Evolutionary conservation across 2,113 vertebrate species (phyloP), one percentile per base, ranked within the genome.

Genomic region (Callithrix jacchus): DNA sequence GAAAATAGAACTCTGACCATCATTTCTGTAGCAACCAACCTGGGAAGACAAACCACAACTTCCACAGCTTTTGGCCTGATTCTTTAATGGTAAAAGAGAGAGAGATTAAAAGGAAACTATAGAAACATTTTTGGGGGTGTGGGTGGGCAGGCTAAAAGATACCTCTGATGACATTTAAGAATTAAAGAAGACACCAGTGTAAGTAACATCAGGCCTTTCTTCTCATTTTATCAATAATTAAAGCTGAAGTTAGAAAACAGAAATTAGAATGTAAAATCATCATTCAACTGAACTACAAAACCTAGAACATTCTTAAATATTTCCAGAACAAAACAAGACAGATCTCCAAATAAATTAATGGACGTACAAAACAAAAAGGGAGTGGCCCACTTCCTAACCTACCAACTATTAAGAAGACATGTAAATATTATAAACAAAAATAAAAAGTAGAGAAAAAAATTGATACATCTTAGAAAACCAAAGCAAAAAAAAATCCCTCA

Each of bases 211-310:
- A 89, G 61, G 66, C 7, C 68, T 85, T 80, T 58, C 40, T 83
- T 95, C 54, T 89, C 40, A 71, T 21, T 84, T 76, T 79, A 37
- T 68, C n/a, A 61, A 7, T 61, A 18, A 83, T 83, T 87, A 70
- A 82, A 90, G 21, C 32, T 96, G 64, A 82, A 82, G 68, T 77
- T 17, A 87, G 68, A 93, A 81, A 90, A 81, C 3, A 90, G 66
- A 64, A 95, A 49, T 76, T 52, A 52, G 25, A 82, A 87, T 95
- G 30, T 20, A 40, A 49, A 70, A 8, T 76, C n/a, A 42, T 61
- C 27, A 42, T 77, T 86, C 17, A 25, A n/a, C 45, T 66, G 17
- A 66, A 93, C 8, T 83, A 14, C 6, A 77, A 42, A 79, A 23
- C 4, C 25, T 91, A 13, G 6, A 86, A 32, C 16, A 71, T 84